These are phyloP conservation scores for Tholera decimalis DNA, from an alignment of 2,888 invertebrate species.

Conservation along the genomic window DNA sequence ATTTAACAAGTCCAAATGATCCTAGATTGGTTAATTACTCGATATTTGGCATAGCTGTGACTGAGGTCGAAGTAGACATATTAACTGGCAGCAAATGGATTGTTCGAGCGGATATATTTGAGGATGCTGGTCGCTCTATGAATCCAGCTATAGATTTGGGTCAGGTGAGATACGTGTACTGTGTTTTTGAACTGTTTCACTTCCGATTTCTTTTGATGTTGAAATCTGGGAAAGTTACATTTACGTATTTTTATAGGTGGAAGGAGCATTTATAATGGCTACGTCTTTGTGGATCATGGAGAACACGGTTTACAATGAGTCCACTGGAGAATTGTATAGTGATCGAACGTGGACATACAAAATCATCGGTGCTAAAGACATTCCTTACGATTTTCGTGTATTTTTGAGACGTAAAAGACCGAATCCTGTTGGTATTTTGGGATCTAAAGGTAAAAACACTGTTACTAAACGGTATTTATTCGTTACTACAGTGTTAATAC, in stretches of 20 bases:
- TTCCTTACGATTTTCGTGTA: constrained; percentile 74
- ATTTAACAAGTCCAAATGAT: constrained; percentile 70
- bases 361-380: constrained; percentile 74
- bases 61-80: constrained; percentile 74
- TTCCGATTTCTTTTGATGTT: not conserved
- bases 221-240: not conserved
- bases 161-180: constrained; percentile 84
- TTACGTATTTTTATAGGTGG: constrained; percentile 77
- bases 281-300: constrained; percentile 72
- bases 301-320: constrained; percentile 67
- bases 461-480: too few relatives aligned
- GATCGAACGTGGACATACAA: constrained; percentile 77
- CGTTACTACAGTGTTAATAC: not conserved
- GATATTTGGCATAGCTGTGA: constrained; percentile 71
- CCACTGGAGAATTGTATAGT: constrained; percentile 71
- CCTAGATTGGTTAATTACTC: constrained; percentile 70
- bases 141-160: constrained; percentile 94
- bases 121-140: constrained; percentile 93
- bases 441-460: constrained; percentile 72
- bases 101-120: constrained; percentile 73
- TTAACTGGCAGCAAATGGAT: constrained; percentile 75
- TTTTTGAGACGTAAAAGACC: constrained; percentile 70
- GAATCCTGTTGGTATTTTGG: constrained; percentile 76
- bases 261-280: constrained; percentile 92
- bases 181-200: constrained; percentile 12